Base-by-base conservation (phyloP, 2,113 vertebrate genomes). In the Enhydra lutris region DNA sequence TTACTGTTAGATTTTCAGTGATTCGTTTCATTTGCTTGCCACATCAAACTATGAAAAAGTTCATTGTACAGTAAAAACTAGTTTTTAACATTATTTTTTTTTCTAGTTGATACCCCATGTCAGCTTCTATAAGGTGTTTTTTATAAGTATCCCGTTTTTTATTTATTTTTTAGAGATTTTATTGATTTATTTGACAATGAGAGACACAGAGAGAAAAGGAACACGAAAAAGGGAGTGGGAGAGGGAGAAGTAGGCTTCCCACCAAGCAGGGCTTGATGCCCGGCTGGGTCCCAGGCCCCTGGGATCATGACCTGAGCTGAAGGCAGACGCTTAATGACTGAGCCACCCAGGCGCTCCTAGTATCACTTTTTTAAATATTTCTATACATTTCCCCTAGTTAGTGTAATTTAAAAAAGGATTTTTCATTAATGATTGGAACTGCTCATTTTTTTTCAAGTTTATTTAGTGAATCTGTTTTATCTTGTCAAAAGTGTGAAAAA, bases 391-490 rank as follows among this genome's bases (percentile, higher is more conserved):
- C n/a, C 6, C 42, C 18, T 74, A 26, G n/a, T 45, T 82, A 73
- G 5, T 74, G 0, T 24, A 63, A 45, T 8, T 73, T 42, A 63
- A 82, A 87, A 95, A 42, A 13, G 84, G 15, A 1, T 15, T 89
- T 69, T 88, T 63, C 63, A 39, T 42, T 84, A 65, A 87, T 31
- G 17, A 94, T 83, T 89, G 4, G 90, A 85, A 65, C 29, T 82
- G 31, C 29, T 78, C 8, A 81, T 50, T 50, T 73, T 52, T 95
- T 95, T 92, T 93, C 73, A 93, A 42, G 36, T 45, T 87, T 65
- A 23, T 47, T 95, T 89, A 88, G 69, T 50, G 67, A 98, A 84
- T 94, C 73, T 89, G 2, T 21, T 73, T 94, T 95, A 74, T 0
- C n/a, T 97, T 95, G 74, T 80, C 42, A 95, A 93, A 71, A 7